Evolutionary conservation across 2,888 invertebrate species (phyloP).

Genomic region (Lamellibrachia columna): DNA sequence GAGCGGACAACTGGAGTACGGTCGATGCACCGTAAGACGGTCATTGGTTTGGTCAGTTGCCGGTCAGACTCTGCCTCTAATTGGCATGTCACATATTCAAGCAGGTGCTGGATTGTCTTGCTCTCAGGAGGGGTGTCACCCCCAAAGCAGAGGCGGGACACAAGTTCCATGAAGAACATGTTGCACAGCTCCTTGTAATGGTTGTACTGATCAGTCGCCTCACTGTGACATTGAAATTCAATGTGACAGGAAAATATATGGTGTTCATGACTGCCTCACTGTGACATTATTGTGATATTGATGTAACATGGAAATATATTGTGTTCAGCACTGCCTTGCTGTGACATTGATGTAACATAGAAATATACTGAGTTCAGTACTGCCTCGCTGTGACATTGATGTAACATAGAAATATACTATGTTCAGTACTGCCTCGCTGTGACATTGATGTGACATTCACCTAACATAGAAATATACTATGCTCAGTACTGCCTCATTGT

Average conservation of each 20-base stretch:
- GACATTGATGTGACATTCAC: neutral
- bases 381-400: too few relatives aligned
- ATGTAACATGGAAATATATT: neutral
- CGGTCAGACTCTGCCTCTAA: constrained; percentile 34
- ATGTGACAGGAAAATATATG: neutral
- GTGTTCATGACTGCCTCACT: neutral
- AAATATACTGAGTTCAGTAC: too few relatives aligned
- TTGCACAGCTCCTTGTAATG: constrained; percentile 41
- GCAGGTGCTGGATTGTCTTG: constrained; percentile 37
- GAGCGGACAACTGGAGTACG: constrained; percentile 56
- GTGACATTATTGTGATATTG: neutral
- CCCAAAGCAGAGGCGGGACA: constrained; percentile 43
- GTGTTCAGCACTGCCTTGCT: neutral
- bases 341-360: neutral
- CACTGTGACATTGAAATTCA: constrained; percentile 26
- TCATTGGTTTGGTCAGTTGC: neutral
- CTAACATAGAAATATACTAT: neutral
- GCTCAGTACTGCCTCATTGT: neutral
- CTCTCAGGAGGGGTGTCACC: constrained; percentile 38
- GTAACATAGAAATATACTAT: neutral
- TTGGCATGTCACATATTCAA: constrained; percentile 38
- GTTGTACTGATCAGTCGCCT: constrained; percentile 30
- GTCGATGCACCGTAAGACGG: constrained; percentile 43
- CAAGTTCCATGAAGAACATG: constrained; percentile 44
- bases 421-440: neutral